A percentile compares a stretch with the other conserved stretches of the same genome.
Evolutionary conservation across 2,888 invertebrate genomes (phyloP).

Genomic region (Diarsia dahlii): DNA sequence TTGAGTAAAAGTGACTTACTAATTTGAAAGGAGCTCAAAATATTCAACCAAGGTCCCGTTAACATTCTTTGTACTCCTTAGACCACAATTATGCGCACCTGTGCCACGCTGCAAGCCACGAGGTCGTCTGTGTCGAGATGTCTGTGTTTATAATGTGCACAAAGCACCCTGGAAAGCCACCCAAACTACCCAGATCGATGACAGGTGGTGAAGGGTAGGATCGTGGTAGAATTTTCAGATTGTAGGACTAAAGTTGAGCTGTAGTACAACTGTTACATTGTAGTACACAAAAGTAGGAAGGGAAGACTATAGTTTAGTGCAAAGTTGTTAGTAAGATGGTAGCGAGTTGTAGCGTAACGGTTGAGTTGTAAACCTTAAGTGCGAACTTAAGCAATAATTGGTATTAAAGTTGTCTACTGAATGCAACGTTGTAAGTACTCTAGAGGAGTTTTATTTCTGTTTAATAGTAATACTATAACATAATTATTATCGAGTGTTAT

Average conservation of each 20-base stretch:
- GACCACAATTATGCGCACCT: slow-evolving; percentile 46
- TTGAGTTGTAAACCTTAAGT: background rate
- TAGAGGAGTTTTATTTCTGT: background rate
- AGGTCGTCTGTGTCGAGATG: slow-evolving; percentile 62
- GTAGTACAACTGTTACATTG: background rate
- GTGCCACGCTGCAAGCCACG: slow-evolving; percentile 9
- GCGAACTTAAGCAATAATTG: too few species aligned
- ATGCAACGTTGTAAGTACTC: background rate
- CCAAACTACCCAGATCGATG: slow-evolving; percentile 31
- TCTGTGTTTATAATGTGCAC: slow-evolving; percentile 76
- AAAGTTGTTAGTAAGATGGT: background rate
- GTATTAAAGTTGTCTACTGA: too few species aligned
- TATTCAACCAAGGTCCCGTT: too few species aligned
- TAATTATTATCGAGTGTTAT: background rate
- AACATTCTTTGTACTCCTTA: slow-evolving; percentile 25
- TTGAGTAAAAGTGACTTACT: background rate
- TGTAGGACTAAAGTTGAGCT: background rate
- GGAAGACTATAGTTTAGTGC: background rate
- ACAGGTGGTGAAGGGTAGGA: slow-evolving; percentile 46
- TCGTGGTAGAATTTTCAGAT: slow-evolving; percentile 21
- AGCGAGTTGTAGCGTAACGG: background rate
- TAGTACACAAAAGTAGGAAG: background rate
- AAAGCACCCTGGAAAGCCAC: slow-evolving; percentile 43
- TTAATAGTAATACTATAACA: background rate
- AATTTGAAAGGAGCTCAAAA: background rate